These are phyloP conservation scores for Aradus depressus DNA, from an alignment of 2,888 invertebrate species.

Conservation along the genomic window DNA sequence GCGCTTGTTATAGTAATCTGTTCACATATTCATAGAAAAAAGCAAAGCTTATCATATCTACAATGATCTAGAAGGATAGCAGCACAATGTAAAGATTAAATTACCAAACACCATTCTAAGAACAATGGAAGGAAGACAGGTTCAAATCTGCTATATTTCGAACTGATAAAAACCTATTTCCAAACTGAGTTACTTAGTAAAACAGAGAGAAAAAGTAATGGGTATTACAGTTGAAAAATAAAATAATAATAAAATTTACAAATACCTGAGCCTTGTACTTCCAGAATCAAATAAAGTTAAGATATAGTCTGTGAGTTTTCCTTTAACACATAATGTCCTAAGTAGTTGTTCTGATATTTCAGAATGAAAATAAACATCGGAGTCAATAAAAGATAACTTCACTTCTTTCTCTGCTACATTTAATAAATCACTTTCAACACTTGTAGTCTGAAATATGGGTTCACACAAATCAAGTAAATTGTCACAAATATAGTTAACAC, in stretches of 20 bases:
- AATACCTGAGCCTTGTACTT: slow-evolving; percentile 46
- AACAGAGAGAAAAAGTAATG: too few relatives aligned
- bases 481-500: slow-evolving; percentile 52
- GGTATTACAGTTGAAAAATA: background rate
- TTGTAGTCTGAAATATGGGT: slow-evolving; percentile 8
- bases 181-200: background rate
- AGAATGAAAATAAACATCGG: slow-evolving; percentile 46
- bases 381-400: slow-evolving; percentile 39
- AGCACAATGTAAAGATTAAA: too few relatives aligned
- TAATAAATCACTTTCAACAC: background rate
- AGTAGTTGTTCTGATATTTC: slow-evolving; percentile 48
- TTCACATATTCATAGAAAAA: too few relatives aligned
- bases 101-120: too few relatives aligned
- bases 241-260: background rate
- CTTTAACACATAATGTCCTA: slow-evolving; percentile 44
- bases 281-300: slow-evolving; percentile 48
- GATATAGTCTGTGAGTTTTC: slow-evolving; percentile 47
- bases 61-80: too few relatives aligned
- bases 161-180: too few relatives aligned
- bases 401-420: slow-evolving; percentile 12
- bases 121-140: too few relatives aligned
- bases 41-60: too few relatives aligned
- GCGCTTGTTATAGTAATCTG: too few relatives aligned
- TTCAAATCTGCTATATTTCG: too few relatives aligned
- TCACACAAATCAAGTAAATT: slow-evolving; percentile 46